Evolutionary conservation across 2,797 vertebrate species (phyloP), one percentile per base, ranked within the genome.

Genomic region (Xenentodon cancila): DNA sequence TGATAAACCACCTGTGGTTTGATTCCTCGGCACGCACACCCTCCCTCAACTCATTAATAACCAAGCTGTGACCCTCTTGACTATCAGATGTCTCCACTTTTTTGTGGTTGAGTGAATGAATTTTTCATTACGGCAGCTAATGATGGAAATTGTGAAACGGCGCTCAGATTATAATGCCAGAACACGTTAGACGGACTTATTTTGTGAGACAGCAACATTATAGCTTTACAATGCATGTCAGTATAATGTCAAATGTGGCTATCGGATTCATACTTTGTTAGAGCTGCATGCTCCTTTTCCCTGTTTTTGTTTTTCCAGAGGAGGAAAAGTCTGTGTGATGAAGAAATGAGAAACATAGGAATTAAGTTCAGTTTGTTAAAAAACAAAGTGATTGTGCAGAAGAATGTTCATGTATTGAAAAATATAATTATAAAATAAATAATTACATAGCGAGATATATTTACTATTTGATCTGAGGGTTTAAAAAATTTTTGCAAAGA

Each of bases 221-320:
- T 59, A 48, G 68, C 53, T 53, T 66, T 56, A 74, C 67, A 72
- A 50, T 52, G 54, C 59, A 64, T 75, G 78, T 81, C 64, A 80
- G 47, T 65, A 46, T 78, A 25, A 65, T 83, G 83, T 84, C 53
- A 81, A 81, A 80, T 64, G 48, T 81, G 51, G 56, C 60, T 69
- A 72, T 81, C 68, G 59, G 34, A 65, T 56, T 54, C 59, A 47
- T 79, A 77, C 79, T 71, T 81, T 74, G 67, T 20, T 19, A 45
- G 37, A 79, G 25, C 56, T 71, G 57, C 67, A 65, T 56, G 49
- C 30, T 60, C 64, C 53, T 40, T 40, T 40, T 40, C 15, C 37
- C 15, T 50, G 1, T 45, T 19, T 7, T 17, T 18, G 4, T 19
- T 60, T 27, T 25, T 19, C 7, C 5, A 15, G 9, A 13, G 21